Evolutionary conservation across 2,113 vertebrate genomes (phyloP).

Genomic region (Oncorhynchus mykiss): DNA sequence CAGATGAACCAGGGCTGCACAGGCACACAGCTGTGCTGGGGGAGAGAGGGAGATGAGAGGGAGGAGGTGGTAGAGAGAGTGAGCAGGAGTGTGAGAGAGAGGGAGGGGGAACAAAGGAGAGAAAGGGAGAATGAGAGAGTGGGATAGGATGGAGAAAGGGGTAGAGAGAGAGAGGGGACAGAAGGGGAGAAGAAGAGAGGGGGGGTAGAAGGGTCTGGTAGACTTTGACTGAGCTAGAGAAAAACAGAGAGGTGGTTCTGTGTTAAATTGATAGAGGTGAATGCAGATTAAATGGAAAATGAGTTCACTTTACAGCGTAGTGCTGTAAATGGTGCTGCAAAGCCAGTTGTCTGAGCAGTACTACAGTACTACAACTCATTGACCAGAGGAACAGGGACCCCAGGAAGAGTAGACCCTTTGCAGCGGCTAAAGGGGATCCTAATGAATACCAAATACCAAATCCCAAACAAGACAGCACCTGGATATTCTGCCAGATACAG

Average conservation of each 20-base stretch:
- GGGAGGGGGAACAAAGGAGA: neutral
- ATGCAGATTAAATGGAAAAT: neutral
- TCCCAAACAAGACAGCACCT: too few species aligned
- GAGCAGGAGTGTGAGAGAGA: neutral
- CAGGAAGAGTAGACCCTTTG: too few species aligned
- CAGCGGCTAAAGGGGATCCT: too few species aligned
- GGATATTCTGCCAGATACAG: too few species aligned
- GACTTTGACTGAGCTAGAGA: neutral
- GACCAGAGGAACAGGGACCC: too few species aligned
- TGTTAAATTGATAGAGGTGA: neutral
- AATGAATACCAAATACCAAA: too few species aligned
- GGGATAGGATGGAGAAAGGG: neutral
- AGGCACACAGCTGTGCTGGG: constrained; percentile 61
- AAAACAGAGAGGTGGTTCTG: neutral
- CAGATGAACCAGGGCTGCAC: constrained; percentile 69
- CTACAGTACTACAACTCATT: too few species aligned
- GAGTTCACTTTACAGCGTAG: too few species aligned
- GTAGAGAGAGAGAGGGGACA: neutral
- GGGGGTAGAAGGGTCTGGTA: neutral
- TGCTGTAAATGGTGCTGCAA: too few species aligned
- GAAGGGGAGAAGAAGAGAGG: constrained; percentile 7
- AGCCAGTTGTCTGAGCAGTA: too few species aligned
- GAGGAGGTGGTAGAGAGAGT: constrained; percentile 4
- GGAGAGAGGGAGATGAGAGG: neutral
- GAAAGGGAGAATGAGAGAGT: constrained; percentile 8